Percentiles rank a stretch among this genome's conserved stretches.
Evolutionary conservation across 1,140 invertebrate genomes (phyloP).

Genomic region (Heliconius hermathena): DNA sequence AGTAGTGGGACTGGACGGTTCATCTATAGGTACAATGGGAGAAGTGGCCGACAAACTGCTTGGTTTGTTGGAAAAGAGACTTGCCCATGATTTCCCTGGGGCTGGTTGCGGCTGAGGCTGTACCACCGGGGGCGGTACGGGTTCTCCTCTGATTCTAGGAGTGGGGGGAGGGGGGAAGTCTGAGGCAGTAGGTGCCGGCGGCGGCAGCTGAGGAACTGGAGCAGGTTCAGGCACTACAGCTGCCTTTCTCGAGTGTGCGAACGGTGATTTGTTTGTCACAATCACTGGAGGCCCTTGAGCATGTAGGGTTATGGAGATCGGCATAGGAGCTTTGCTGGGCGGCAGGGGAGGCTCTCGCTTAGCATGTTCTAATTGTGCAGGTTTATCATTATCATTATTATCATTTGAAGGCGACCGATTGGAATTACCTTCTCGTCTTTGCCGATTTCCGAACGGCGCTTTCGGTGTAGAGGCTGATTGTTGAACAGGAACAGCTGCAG

Average conservation of each 20-base stretch:
- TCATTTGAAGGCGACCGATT: conserved; percentile 70
- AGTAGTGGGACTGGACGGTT: conserved; percentile 64
- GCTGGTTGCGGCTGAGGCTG: conserved; percentile 65
- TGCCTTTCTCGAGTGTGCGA: conserved; percentile 71
- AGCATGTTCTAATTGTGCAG: conserved; percentile 50
- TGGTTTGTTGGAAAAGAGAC: conserved; percentile 72
- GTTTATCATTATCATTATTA: conserved; percentile 55
- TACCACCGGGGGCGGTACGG: conserved; percentile 53
- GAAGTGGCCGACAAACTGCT: conserved; percentile 42
- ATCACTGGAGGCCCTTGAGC: conserved; percentile 69
- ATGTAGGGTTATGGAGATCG: conserved; percentile 68
- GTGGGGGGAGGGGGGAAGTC: conserved; percentile 79
- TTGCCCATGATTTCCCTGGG: conserved; percentile 77
- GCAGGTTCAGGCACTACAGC: conserved; percentile 58
- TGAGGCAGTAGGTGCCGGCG: conserved; percentile 74
- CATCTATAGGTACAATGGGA: conserved; percentile 49
- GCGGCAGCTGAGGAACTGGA: conserved; percentile 65
- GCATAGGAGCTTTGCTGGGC: conserved; percentile 72
- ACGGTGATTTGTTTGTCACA: conserved; percentile 76
- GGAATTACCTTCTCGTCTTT: conserved; percentile 69
- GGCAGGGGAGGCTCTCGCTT: conserved; percentile 69
- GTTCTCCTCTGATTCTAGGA: conserved; percentile 70
- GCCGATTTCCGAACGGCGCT: conserved; percentile 76
- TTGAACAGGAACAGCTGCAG: conserved; percentile 68
- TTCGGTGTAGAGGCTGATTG: conserved; percentile 73